These are phyloP conservation scores for Alfaro cultratus DNA, from an alignment of 2,797 vertebrate genomes.

Conservation along the genomic window DNA sequence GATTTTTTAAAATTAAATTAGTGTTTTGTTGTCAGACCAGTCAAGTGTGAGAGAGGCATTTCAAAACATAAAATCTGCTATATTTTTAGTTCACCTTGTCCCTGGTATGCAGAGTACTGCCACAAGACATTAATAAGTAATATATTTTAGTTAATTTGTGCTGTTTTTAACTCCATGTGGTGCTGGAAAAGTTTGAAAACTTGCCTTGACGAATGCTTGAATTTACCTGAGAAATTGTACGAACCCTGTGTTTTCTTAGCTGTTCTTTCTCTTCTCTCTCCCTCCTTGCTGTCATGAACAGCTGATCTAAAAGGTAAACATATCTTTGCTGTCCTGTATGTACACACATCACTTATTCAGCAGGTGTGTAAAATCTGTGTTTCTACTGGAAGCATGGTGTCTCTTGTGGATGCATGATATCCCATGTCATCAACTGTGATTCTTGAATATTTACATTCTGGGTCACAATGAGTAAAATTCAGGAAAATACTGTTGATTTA, in stretches of 20 bases:
- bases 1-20: too few relatives aligned
- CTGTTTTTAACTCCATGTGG: too few relatives aligned
- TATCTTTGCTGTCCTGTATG: slow-evolving; percentile 83
- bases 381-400: slow-evolving; percentile 39
- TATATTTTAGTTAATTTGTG: too few relatives aligned
- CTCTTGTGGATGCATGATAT: slow-evolving; percentile 37
- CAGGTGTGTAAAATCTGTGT: slow-evolving; percentile 55
- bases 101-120: too few relatives aligned
- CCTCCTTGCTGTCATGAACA: slow-evolving; percentile 90
- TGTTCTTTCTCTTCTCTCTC: slow-evolving; percentile 84
- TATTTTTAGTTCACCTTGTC: too few relatives aligned
- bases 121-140: too few relatives aligned
- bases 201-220: too few relatives aligned
- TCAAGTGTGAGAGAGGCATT: too few relatives aligned
- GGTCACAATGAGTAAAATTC: slow-evolving; percentile 14
- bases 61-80: too few relatives aligned
- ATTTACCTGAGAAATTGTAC: too few relatives aligned
- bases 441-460: slow-evolving; percentile 29
- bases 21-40: too few relatives aligned
- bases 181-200: too few relatives aligned
- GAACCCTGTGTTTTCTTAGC: slow-evolving; percentile 31
- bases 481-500: neutral
- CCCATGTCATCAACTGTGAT: slow-evolving; percentile 6
- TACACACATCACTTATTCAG: slow-evolving; percentile 81
- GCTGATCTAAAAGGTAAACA: slow-evolving; percentile 92